phyloP scores from a whole-genome alignment of 2,888 invertebrate species.

The Macroteleia sp. region DNA sequence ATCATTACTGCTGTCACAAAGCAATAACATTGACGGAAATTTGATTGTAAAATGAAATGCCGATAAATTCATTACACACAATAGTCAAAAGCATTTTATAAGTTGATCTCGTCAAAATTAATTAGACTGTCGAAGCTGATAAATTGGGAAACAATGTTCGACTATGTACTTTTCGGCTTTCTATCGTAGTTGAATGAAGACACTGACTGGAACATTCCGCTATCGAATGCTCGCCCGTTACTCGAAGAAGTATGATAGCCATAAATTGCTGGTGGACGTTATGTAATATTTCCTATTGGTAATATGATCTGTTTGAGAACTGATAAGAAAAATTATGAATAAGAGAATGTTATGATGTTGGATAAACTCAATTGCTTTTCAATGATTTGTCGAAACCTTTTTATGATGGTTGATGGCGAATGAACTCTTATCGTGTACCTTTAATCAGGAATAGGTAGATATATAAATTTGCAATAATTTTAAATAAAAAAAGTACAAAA shows the following conservation, averaged over 20 bases:
- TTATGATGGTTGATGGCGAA: no score
- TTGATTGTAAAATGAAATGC: background rate
- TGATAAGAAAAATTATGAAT: no score
- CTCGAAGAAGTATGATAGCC: slow-evolving; percentile 59
- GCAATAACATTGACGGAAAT: background rate
- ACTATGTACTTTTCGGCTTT: slow-evolving; percentile 37
- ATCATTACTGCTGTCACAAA: no score
- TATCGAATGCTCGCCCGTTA: slow-evolving; percentile 60
- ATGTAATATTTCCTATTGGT: no score
- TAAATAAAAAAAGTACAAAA: no score
- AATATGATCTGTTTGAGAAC: no score
- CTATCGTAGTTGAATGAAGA: slow-evolving; percentile 40
- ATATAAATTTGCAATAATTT: no score
- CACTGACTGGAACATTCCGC: slow-evolving; percentile 56
- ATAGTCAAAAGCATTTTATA: background rate
- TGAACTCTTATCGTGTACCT: no score
- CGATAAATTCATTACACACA: background rate
- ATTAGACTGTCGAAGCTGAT: slow-evolving; percentile 3
- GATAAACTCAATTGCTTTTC: no score
- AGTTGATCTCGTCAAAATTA: slow-evolving; percentile 12
- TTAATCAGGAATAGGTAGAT: no score
- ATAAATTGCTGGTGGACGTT: slow-evolving; percentile 55
- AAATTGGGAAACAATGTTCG: slow-evolving; percentile 23
- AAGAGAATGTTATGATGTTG: no score
- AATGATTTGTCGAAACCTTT: no score